Evolutionary conservation across 1,140 invertebrate genomes (phyloP), one percentile per base, ranked within the genome.

Genomic region (Stegodyphus dumicola): DNA sequence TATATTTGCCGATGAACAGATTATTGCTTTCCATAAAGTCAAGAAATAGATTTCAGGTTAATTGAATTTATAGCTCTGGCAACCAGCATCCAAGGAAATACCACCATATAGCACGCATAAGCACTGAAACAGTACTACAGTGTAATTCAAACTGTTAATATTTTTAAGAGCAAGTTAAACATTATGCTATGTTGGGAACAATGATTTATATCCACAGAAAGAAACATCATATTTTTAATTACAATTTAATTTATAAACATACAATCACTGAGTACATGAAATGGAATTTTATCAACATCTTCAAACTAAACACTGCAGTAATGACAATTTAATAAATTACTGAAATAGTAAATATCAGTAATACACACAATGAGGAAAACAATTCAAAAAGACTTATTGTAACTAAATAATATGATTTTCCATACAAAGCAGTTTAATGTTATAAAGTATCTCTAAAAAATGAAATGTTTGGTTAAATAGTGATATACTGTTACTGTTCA

Each of bases 1-100:
- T 67, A 67, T 17, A 67, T 67, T 67, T 67, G 65, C 9, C 5
- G 9, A 60, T 9, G 9, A 60, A 60, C 1, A 11, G 9, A 5
- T 2, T 5, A 2, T 11, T 60, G 56, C 9, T 60, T 60, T 60
- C 33, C 33, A 33, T 33, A 5, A 2, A 60, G 9, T 9, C 56
- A 9, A 60, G 15, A 60, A 60, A 15, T 9, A 11, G 56, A 60
- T 60, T 60, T 60, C 17, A 18, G 7, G 17, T n/a, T 67, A 67
- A 17, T 67, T 67, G 7, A 18, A 17, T 18, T 7, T 7, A 17
- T 9, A 65, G 53, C 13, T 67, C 51, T 69, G 81, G 81, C 73
- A 76, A 77, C 18, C 64, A 76, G 81, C 81, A 85, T 76, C 81
- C 81, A 69, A 76, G 81, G 81, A 85, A 53, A 83, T 51, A 85